A percentile compares a stretch with the other conserved stretches of the same genome.
These are phyloP conservation scores for Acrobasis repandana DNA, from an alignment of 2,888 invertebrate species.

Conservation along the genomic window DNA sequence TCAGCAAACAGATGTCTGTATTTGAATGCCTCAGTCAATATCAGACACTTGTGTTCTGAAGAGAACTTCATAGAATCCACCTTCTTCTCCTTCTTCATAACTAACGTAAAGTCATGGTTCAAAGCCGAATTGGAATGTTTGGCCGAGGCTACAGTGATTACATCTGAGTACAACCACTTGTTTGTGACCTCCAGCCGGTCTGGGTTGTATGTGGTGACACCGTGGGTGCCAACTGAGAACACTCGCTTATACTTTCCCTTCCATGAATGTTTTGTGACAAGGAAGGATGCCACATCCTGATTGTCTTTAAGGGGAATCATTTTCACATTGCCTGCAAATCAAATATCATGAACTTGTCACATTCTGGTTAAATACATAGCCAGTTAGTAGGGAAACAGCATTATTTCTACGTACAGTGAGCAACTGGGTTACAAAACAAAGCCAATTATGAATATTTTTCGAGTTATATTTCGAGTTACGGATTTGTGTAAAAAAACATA, in stretches of 20 bases:
- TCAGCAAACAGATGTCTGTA: slow-evolving; percentile 91
- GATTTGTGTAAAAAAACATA: not conserved
- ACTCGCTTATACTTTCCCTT: slow-evolving; percentile 99
- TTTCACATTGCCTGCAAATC: slow-evolving; percentile 81
- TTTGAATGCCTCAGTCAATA: slow-evolving; percentile 95
- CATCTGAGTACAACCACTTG: slow-evolving; percentile 93
- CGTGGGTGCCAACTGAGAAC: slow-evolving; percentile 97
- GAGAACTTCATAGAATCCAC: slow-evolving; percentile 97
- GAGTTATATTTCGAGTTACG: not conserved
- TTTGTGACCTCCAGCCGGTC: slow-evolving; percentile 88
- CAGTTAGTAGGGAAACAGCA: slow-evolving; percentile 11
- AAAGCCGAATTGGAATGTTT: slow-evolving; percentile 80
- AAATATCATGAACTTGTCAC: not conserved
- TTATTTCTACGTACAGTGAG: slow-evolving; percentile 33
- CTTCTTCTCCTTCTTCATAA: slow-evolving; percentile 95
- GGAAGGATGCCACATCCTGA: slow-evolving; percentile 97
- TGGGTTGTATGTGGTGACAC: slow-evolving; percentile 98
- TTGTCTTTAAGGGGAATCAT: slow-evolving; percentile 95
- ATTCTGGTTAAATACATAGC: not conserved
- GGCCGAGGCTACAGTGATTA: slow-evolving; percentile 87
- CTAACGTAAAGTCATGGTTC: slow-evolving; percentile 89
- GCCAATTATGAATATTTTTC: slow-evolving; percentile 9
- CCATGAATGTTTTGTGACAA: slow-evolving; percentile 99
- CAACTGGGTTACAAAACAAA: slow-evolving; percentile 45
- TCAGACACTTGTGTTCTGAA: slow-evolving; percentile 95